phyloP scores from a whole-genome alignment of 2,888 invertebrate genomes.

The Allophyes oxyacanthae region DNA sequence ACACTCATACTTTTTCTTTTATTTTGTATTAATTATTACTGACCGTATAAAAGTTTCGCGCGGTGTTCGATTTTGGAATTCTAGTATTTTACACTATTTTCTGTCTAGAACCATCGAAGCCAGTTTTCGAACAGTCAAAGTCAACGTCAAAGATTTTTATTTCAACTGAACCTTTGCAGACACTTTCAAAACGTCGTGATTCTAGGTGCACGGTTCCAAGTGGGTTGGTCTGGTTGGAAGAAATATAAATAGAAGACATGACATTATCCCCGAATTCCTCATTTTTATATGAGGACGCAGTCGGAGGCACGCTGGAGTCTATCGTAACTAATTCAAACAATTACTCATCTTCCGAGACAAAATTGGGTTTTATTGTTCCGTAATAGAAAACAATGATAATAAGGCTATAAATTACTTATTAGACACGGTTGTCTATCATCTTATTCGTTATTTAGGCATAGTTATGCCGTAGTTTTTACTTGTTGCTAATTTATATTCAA shows the following conservation, averaged over 20 bases:
- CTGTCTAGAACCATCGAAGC: constrained; percentile 9
- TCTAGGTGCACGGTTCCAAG: no score
- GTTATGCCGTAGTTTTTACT: constrained; percentile 65
- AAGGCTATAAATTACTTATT: constrained; percentile 77
- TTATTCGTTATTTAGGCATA: constrained; percentile 61
- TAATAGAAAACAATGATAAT: constrained; percentile 81
- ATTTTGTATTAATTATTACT: constrained; percentile 83
- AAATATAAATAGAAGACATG: constrained; percentile 27
- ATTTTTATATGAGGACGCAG: constrained; percentile 40
- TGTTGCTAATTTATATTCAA: constrained; percentile 82
- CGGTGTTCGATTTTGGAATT: constrained; percentile 59
- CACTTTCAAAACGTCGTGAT: no score
- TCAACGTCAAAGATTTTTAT: no score
- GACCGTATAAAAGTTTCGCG: constrained; percentile 78
- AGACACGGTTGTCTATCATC: constrained; percentile 76
- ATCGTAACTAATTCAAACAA: constrained; percentile 69
- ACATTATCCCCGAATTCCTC: constrained; percentile 46
- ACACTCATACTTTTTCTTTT: constrained; percentile 75
- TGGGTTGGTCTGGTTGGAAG: no score
- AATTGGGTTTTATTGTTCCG: constrained; percentile 72
- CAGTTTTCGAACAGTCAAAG: not conserved
- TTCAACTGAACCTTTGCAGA: no score
- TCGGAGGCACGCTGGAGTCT: constrained; percentile 49
- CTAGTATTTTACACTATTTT: constrained; percentile 42
- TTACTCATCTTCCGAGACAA: constrained; percentile 67